phyloP scores from a whole-genome alignment of 2,797 vertebrate species.

The Sebastes cheni region DNA sequence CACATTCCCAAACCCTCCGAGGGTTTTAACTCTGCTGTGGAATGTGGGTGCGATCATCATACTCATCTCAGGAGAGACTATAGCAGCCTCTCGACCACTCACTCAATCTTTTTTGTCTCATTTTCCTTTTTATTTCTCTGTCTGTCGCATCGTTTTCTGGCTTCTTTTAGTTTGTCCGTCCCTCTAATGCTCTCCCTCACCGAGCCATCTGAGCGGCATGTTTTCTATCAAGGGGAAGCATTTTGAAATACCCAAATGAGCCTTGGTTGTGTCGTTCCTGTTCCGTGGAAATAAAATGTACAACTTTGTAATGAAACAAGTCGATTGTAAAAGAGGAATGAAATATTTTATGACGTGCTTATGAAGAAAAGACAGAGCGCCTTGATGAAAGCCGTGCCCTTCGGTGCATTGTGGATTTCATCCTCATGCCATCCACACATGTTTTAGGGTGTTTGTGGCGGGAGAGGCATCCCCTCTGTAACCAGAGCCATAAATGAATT shows the following conservation, averaged over 20 bases:
- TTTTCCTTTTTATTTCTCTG: slow-evolving; percentile 40
- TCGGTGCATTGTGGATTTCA: slow-evolving; percentile 62
- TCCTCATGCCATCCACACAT: slow-evolving; percentile 73
- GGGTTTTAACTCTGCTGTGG: slow-evolving; percentile 68
- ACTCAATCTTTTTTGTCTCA: slow-evolving; percentile 64
- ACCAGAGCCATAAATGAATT: slow-evolving; percentile 78
- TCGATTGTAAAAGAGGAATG: slow-evolving; percentile 67
- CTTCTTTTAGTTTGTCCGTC: slow-evolving; percentile 36
- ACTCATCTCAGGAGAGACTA: slow-evolving; percentile 72
- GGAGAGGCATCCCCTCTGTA: slow-evolving; percentile 69
- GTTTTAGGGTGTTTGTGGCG: slow-evolving; percentile 81
- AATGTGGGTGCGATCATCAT: slow-evolving; percentile 78
- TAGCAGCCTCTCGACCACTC: slow-evolving; percentile 53
- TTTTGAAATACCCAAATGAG: slow-evolving; percentile 59
- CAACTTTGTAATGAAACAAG: slow-evolving; percentile 77
- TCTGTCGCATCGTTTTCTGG: slow-evolving; percentile 31
- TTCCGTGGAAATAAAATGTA: slow-evolving; percentile 52
- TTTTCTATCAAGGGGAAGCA: slow-evolving; percentile 48
- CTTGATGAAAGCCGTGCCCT: slow-evolving; percentile 71
- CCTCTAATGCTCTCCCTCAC: slow-evolving; percentile 17
- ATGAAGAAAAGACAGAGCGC: slow-evolving; percentile 58
- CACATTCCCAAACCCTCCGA: slow-evolving; percentile 75
- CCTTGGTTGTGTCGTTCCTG: slow-evolving; percentile 51
- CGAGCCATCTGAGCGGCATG: slow-evolving; percentile 30
- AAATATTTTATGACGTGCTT: slow-evolving; percentile 79